phyloP scores from a whole-genome alignment of 2,797 vertebrate genomes.

The Sebastolobus altivelis region DNA sequence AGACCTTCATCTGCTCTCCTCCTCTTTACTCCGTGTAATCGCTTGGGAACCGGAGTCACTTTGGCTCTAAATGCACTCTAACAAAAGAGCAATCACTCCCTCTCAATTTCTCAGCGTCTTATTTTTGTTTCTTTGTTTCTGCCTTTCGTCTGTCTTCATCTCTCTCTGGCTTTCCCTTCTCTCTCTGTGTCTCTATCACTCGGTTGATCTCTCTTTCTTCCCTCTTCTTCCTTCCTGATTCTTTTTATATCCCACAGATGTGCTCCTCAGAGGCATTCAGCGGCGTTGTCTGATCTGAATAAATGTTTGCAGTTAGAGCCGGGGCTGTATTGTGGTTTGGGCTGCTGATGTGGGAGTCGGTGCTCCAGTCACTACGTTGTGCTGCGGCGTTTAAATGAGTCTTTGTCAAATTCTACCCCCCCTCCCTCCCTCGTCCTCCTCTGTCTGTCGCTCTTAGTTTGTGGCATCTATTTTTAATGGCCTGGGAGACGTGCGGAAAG shows the following conservation, averaged over 20 bases:
- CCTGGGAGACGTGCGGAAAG: slow-evolving; percentile 43
- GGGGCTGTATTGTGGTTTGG: slow-evolving; percentile 67
- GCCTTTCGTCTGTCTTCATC: slow-evolving; percentile 10
- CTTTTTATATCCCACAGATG: slow-evolving; percentile 67
- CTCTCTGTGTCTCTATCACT: slow-evolving; percentile 31
- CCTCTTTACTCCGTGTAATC: slow-evolving; percentile 35
- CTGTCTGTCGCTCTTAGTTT: slow-evolving; percentile 73
- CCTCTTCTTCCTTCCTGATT: slow-evolving; percentile 45
- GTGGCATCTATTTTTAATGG: slow-evolving; percentile 72
- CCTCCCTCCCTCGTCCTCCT: slow-evolving; percentile 13
- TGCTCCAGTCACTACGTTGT: slow-evolving; percentile 46
- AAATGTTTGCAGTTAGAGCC: slow-evolving; percentile 82
- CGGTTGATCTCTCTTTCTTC: slow-evolving; percentile 34
- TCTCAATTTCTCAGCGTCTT: slow-evolving; percentile 13
- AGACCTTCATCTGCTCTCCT: slow-evolving; percentile 12
- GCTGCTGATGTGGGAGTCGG: slow-evolving; percentile 58
- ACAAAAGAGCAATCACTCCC: slow-evolving; percentile 37
- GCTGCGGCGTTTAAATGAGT: slow-evolving; percentile 65
- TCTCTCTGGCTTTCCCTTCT: slow-evolving; percentile 31
- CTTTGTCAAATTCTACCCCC: slow-evolving; percentile 58
- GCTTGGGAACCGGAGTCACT: slow-evolving; percentile 35
- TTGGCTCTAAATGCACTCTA: slow-evolving; percentile 46
- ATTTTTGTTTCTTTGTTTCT: slow-evolving; percentile 32
- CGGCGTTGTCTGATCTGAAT: slow-evolving; percentile 78
- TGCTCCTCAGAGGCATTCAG: slow-evolving; percentile 62